Conservation (phyloP, 2,113 vertebrate species). For the Globicephala melas region DNA sequence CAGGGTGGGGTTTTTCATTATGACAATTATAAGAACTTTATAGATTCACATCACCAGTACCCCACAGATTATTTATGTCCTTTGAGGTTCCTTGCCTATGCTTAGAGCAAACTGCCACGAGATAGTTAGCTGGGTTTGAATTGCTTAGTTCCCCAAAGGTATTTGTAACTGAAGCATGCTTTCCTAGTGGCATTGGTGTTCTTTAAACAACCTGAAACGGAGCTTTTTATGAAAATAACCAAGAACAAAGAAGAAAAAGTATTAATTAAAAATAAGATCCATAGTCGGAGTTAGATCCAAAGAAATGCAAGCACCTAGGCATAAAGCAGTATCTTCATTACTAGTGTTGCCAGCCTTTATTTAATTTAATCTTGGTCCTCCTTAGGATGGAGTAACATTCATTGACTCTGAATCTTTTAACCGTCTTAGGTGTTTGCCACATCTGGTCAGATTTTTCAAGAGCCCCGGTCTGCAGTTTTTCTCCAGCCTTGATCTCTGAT, state of each 20-base stretch:
- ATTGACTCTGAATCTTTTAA: neutral
- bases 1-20: neutral
- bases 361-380: neutral
- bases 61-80: neutral
- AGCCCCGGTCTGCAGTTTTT: neutral
- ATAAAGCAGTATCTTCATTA: neutral
- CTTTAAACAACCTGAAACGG: constrained; percentile 8
- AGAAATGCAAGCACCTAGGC: neutral
- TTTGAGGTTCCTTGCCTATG: neutral
- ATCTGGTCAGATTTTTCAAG: neutral
- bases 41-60: neutral
- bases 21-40: neutral
- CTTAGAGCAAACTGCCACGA: neutral
- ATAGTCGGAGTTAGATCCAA: neutral
- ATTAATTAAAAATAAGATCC: neutral
- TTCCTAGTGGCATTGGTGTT: neutral
- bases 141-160: neutral
- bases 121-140: neutral
- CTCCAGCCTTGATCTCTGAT: neutral
- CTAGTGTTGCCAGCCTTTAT: neutral
- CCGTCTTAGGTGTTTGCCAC: neutral
- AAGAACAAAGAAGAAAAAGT: neutral
- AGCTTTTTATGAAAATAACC: constrained; percentile 25
- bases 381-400: neutral
- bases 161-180: neutral